Base-by-base conservation (phyloP, 2,113 vertebrate species). In the Acinonyx jubatus region DNA sequence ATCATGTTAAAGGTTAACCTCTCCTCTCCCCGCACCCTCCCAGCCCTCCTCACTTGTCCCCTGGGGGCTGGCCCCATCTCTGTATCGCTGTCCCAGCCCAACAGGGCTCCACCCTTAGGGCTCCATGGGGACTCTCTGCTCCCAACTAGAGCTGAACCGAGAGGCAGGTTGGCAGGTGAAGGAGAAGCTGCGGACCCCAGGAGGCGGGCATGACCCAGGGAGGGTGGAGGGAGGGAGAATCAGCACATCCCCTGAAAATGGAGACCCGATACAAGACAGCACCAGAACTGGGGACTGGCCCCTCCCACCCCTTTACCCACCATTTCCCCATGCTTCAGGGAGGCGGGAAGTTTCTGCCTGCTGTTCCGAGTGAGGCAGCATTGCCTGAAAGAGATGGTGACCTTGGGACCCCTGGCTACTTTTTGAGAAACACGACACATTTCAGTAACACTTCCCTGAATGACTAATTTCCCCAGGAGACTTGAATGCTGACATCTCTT, bases 101-200 rank as follows among this genome's bases (percentile, higher is more conserved):
- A 93, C 86, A 93, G 95, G 95, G 68, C 82, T 97, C 89, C 95
- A 94, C 81, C 94, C 96, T 92, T 29, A 95, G 73, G 96, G 94
- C 76, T 93, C 98, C 90, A 33, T 0, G 33, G 97, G 96, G 97
- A 97, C 97, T 91, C 95, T 97, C 96, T 97, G 90, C 91, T 98
- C 95, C 97, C 98, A 98, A 97, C 66, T 98, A 98, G 97, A 98
- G 98, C 98, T 98, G 98, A 97, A 98, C 97, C 25, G 21, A 98
- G 95, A 98, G 95, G 87, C 95, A 96, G 90, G n/a, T 25, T 97
- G 92, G 69, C 83, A 81, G 89, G 90, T 0, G 45, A 90, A 96
- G 80, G 87, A 15, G 23, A 98, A 84, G 90, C 84, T 84, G 94
- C 87, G 84, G 94, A 94, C 87, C 96, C 92, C 97, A 96, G 95